phyloP scores from a whole-genome alignment of 2,888 invertebrate species.

The Leptopterna dolabrata region DNA sequence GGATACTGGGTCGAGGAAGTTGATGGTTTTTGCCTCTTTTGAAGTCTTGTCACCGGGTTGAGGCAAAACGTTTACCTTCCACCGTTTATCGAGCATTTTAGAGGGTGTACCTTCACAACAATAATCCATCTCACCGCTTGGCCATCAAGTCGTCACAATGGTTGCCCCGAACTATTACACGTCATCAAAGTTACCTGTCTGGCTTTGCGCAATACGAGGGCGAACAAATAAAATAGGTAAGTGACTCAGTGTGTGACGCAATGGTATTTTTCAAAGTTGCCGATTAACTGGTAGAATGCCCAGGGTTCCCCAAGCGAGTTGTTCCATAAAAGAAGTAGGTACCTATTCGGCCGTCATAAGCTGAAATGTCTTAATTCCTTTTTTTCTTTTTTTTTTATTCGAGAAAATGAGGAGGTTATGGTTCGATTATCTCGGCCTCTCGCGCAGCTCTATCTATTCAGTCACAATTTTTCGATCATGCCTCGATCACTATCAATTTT shows the following conservation, averaged over 20 bases:
- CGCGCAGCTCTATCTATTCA: too few species aligned
- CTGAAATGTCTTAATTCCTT: too few species aligned
- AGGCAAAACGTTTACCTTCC: background rate
- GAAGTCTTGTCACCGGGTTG: background rate
- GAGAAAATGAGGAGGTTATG: too few species aligned
- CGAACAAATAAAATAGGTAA: background rate
- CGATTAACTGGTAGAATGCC: background rate
- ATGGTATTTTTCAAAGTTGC: background rate
- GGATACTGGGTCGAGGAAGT: background rate
- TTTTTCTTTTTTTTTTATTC: too few species aligned
- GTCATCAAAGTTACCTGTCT: background rate
- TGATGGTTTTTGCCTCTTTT: background rate
- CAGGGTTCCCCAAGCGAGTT: too few species aligned
- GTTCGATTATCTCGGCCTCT: too few species aligned
- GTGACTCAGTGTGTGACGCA: background rate
- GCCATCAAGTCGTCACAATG: background rate
- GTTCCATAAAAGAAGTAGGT: too few species aligned
- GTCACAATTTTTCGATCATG: too few species aligned
- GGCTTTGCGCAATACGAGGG: background rate
- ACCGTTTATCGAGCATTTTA: background rate
- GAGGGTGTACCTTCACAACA: background rate
- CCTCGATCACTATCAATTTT: too few species aligned
- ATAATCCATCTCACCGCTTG: background rate
- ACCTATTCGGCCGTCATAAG: too few species aligned
- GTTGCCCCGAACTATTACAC: background rate